Percentiles rank a stretch among this genome's conserved stretches.
These are phyloP conservation scores for Bicyclus anynana DNA, from an alignment of 1,140 invertebrate genomes.

Conservation along the genomic window DNA sequence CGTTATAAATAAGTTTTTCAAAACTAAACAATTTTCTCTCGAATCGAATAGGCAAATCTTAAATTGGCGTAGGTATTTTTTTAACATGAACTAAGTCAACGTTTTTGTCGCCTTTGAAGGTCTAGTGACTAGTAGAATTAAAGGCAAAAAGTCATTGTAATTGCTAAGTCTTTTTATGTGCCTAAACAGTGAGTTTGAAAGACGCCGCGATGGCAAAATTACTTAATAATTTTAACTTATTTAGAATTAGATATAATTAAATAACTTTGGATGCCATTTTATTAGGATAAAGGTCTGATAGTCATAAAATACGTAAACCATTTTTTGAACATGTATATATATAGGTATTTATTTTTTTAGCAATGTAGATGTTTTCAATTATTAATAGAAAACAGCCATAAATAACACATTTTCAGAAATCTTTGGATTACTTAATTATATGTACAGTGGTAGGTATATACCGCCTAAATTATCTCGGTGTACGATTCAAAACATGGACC, in stretches of 20 bases:
- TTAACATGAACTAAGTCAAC: slow-evolving; percentile 1
- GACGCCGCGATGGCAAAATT: background rate
- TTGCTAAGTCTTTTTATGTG: slow-evolving; percentile 10
- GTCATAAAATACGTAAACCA: background rate
- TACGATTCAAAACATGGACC: too few relatives aligned
- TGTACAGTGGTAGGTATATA: too few relatives aligned
- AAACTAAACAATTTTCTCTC: slow-evolving; percentile 6
- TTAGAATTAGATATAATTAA: background rate
- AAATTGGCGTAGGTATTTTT: slow-evolving; percentile 8
- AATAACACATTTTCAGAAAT: too few relatives aligned
- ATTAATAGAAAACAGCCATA: too few relatives aligned
- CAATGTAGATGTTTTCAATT: too few relatives aligned
- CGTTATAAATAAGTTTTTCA: background rate
- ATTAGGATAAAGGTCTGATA: background rate
- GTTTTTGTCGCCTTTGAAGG: slow-evolving; percentile 10
- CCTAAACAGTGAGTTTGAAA: slow-evolving; percentile 1
- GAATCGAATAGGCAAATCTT: slow-evolving; percentile 2
- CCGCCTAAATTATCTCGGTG: too few relatives aligned
- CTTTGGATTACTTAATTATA: too few relatives aligned
- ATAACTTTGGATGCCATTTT: background rate
- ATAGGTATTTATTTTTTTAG: background rate
- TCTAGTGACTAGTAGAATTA: slow-evolving; percentile 8
- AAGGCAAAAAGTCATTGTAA: slow-evolving; percentile 13
- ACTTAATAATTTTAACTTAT: background rate
- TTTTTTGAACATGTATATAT: background rate